Conservation (phyloP, 2,888 invertebrate species). For the Cheilosia pagana region DNA sequence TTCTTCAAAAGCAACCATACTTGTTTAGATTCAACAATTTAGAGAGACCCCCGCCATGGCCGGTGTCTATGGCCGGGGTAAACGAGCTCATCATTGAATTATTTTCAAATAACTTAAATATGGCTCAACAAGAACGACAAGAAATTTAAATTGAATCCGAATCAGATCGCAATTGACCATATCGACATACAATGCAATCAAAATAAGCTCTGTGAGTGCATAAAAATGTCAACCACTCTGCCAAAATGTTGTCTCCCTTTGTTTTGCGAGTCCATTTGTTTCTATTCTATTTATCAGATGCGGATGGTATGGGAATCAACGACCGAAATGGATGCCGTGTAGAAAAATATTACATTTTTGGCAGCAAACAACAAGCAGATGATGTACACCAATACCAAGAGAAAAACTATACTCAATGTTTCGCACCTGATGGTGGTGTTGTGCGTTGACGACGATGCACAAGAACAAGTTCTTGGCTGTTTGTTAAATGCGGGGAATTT, state of each 20-base stretch:
- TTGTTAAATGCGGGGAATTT: constrained; percentile 35
- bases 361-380: neutral
- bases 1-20: constrained; percentile 18
- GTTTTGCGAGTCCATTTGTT: constrained; percentile 28
- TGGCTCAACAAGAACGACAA: neutral
- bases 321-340: constrained; percentile 5
- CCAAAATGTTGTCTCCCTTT: constrained; percentile 37
- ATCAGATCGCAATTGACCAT: constrained; percentile 26
- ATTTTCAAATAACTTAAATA: constrained; percentile 10
- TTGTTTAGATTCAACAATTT: constrained; percentile 16
- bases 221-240: constrained; percentile 27
- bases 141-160: neutral
- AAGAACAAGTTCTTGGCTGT: constrained; percentile 53
- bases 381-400: neutral
- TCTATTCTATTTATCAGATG: neutral
- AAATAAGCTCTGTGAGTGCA: neutral
- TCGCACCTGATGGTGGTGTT: constrained; percentile 35
- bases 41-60: neutral
- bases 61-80: constrained; percentile 2
- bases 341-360: constrained; percentile 4
- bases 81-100: constrained; percentile 40
- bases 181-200: constrained; percentile 35
- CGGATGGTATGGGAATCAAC: neutral
- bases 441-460: constrained; percentile 45
- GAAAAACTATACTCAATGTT: constrained; percentile 19